These are phyloP conservation scores for Jacana jacana DNA, from an alignment of 2,113 vertebrate species.

Conservation along the genomic window DNA sequence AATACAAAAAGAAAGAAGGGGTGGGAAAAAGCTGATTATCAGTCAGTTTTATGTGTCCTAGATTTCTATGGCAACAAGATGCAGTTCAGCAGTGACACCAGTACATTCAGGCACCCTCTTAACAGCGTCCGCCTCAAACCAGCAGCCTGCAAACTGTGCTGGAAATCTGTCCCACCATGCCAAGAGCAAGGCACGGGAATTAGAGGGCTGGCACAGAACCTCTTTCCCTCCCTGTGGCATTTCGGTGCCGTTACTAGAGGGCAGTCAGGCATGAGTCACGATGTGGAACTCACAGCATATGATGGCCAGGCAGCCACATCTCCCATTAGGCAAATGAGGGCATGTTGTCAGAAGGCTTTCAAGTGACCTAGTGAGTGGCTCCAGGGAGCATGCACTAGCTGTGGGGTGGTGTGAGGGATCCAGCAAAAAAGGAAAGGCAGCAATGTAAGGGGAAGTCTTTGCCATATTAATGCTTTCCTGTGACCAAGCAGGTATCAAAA, in stretches of 20 bases:
- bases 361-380: background rate
- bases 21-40: background rate
- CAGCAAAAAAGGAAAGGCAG: background rate
- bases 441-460: background rate
- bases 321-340: background rate
- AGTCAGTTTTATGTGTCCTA: background rate
- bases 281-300: background rate
- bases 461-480: background rate
- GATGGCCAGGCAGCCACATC: background rate
- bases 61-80: constrained; percentile 68
- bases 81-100: background rate
- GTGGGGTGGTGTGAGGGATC: background rate
- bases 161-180: background rate
- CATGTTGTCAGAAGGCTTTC: background rate
- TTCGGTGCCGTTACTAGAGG: background rate
- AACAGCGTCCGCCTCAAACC: background rate
- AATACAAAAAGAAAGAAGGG: background rate
- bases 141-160: background rate
- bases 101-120: background rate
- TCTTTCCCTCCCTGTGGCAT: background rate
- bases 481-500: background rate
- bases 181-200: background rate
- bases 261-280: background rate
- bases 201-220: background rate
- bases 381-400: background rate